Conservation (phyloP, 2,113 vertebrate genomes). For the Chunga burmeisteri region DNA sequence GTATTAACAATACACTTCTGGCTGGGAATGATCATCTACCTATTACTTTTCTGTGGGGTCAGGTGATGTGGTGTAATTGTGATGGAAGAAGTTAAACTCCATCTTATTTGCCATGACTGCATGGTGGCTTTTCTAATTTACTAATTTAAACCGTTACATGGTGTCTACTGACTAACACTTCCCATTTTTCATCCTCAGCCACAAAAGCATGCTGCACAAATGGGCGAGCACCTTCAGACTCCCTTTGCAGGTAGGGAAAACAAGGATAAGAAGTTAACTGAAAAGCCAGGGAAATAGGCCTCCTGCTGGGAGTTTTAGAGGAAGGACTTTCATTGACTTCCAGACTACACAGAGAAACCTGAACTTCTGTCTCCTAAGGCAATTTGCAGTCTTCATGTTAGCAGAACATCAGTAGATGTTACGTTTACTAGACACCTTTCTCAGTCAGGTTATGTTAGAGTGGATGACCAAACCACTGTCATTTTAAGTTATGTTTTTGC, state of each 20-base stretch:
- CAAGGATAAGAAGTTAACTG: background rate
- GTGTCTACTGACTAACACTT: background rate
- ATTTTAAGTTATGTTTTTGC: background rate
- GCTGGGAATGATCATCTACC: background rate
- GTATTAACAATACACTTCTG: background rate
- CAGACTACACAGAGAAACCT: background rate
- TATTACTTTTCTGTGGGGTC: background rate
- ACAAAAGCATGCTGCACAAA: background rate
- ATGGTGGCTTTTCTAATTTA: background rate
- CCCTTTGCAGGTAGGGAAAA: background rate
- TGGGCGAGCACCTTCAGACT: background rate
- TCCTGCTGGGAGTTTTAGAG: background rate
- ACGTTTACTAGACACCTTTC: background rate
- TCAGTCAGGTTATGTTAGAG: background rate
- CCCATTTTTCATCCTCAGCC: background rate
- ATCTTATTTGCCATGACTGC: background rate
- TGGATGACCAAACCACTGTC: background rate
- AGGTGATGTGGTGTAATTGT: rapidly evolving
- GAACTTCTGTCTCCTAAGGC: background rate
- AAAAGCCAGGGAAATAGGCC: background rate
- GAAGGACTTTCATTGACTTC: background rate
- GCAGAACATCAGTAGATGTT: background rate
- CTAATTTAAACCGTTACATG: background rate
- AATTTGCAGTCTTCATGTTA: background rate
- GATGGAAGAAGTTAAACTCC: background rate